A percentile compares a stretch with the other conserved stretches of the same genome.
Conservation (phyloP, 2,888 invertebrate species). For the Platerodrilus igneus region DNA sequence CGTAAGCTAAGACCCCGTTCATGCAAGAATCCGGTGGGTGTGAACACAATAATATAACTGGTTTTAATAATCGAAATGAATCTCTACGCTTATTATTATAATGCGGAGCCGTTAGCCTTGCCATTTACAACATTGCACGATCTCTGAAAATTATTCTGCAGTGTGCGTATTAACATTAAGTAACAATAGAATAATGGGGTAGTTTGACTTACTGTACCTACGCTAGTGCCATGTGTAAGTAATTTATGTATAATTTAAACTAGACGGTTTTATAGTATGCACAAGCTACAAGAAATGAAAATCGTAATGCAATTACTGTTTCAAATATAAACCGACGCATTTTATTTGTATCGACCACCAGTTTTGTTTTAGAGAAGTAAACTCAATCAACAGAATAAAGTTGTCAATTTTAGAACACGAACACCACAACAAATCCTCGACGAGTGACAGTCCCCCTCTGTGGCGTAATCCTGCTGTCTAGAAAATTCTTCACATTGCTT, state of each 20-base stretch:
- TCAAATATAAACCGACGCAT: too few species aligned
- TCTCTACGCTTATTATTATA: conserved; percentile 38
- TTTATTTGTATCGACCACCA: too few species aligned
- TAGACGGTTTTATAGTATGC: too few species aligned
- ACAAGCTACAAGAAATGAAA: too few species aligned
- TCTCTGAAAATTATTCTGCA: conserved; percentile 19
- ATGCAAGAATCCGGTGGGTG: conserved; percentile 40
- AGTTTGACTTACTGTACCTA: too few species aligned
- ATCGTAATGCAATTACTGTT: too few species aligned
- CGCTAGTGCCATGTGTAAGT: too few species aligned
- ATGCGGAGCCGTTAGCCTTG: conserved; percentile 35
- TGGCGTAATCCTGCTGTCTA: conserved; percentile 9
- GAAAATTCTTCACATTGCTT: conserved; percentile 14
- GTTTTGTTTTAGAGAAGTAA: conserved; percentile 16
- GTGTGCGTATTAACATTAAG: conserved; percentile 10
- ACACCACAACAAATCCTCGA: conserved; percentile 12
- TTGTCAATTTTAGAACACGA: conserved; percentile 16
- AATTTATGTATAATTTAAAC: too few species aligned
- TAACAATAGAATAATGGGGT: too few species aligned
- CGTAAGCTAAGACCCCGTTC: conserved; percentile 30
- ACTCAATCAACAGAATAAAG: conserved; percentile 21
- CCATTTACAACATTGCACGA: conserved; percentile 32
- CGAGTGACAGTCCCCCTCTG: conserved; percentile 12
- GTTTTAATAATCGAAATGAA: conserved; percentile 42
- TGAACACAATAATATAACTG: conserved; percentile 41